A percentile compares a stretch with the other conserved stretches of the same genome.
These are phyloP conservation scores for Aleiodes leptofemur DNA, from an alignment of 2,888 invertebrate species.

Conservation along the genomic window DNA sequence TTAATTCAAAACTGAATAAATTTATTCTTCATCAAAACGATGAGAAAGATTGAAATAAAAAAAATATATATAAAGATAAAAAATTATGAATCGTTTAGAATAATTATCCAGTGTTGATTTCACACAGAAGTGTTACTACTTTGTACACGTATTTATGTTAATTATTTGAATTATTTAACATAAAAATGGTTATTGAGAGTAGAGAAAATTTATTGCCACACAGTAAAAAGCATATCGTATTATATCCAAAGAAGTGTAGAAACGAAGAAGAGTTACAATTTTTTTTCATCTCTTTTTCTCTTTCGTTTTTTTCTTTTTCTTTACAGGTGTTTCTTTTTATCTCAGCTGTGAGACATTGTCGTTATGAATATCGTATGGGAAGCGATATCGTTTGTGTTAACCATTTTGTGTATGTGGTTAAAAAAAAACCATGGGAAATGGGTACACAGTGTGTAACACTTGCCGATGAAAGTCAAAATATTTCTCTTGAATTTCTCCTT, in stretches of 20 bases:
- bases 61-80: not conserved
- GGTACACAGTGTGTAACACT: constrained; percentile 44
- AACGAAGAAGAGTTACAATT: constrained; percentile 56
- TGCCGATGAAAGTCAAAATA: constrained; percentile 44
- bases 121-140: constrained; percentile 34
- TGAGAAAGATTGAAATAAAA: constrained; percentile 15
- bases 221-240: constrained; percentile 24
- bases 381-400: constrained; percentile 69
- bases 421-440: constrained; percentile 53
- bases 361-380: constrained; percentile 64
- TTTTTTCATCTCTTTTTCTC: constrained; percentile 49
- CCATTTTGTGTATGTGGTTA: constrained; percentile 55
- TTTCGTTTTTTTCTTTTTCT: constrained; percentile 48
- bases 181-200: constrained; percentile 58
- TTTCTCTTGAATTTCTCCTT: too few relatives aligned
- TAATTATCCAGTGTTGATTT: constrained; percentile 18
- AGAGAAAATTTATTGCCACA: constrained; percentile 62
- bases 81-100: constrained; percentile 38
- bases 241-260: constrained; percentile 8
- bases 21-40: constrained; percentile 11
- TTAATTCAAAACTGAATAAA: constrained; percentile 23
- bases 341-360: constrained; percentile 36
- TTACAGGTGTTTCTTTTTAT: constrained; percentile 62
- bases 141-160: constrained; percentile 59
- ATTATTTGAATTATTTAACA: constrained; percentile 57